A percentile compares a stretch with the other conserved stretches of the same genome.
Conservation (phyloP, 2,888 invertebrate species). For the Xanthia icteritia region DNA sequence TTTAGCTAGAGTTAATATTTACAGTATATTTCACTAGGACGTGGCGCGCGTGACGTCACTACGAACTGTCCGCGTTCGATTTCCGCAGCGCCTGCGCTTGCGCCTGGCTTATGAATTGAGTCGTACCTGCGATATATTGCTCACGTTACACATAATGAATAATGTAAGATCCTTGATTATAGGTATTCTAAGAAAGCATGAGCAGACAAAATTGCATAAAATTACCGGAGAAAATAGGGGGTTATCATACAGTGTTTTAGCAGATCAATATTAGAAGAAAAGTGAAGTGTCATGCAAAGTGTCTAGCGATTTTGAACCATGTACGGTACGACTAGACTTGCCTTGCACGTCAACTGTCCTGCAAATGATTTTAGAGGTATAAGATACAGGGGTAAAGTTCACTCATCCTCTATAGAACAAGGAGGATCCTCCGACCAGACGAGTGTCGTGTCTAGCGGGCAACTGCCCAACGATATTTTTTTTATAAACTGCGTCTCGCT, state of each 20-base stretch:
- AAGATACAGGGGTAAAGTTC: too few species aligned
- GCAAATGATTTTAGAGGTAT: background rate
- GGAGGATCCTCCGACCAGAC: too few species aligned
- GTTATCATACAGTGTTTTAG: background rate
- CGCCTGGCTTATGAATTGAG: conserved; percentile 86
- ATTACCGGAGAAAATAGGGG: too few species aligned
- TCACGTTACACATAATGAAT: background rate
- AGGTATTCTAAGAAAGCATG: background rate
- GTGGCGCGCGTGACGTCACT: conserved; percentile 72
- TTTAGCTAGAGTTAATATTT: conserved; percentile 77
- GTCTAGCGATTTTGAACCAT: too few species aligned
- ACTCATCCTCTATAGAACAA: too few species aligned
- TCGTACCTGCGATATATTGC: conserved; percentile 76
- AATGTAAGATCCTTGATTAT: background rate
- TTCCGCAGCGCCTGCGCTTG: conserved; percentile 86
- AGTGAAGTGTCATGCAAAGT: background rate
- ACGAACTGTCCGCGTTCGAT: conserved; percentile 89
- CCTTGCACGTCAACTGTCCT: background rate
- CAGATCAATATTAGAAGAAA: background rate
- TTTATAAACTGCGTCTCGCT: too few species aligned
- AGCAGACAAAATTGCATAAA: background rate
- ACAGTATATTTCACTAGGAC: conserved; percentile 76
- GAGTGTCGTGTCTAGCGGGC: too few species aligned
- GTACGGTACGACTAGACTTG: background rate
- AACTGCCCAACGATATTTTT: too few species aligned